Percentiles rank a stretch among this genome's conserved stretches.
Evolutionary conservation across 2,888 invertebrate species (phyloP).

Genomic region (Synanthedon myopaeformis): DNA sequence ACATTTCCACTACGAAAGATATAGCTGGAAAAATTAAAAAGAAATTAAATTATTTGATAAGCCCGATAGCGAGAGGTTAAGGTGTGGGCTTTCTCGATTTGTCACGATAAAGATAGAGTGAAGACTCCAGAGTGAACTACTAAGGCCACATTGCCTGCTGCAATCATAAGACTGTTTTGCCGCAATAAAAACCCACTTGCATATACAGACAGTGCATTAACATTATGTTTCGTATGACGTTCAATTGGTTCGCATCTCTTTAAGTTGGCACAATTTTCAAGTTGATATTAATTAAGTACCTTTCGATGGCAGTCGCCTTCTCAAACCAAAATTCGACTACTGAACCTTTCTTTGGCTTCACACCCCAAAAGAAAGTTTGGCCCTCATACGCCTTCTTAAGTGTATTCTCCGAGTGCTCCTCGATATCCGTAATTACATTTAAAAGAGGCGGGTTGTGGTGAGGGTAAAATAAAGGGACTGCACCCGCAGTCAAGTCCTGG

Average conservation of each 20-base stretch:
- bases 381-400: slow-evolving; percentile 87
- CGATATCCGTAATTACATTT: slow-evolving; percentile 77
- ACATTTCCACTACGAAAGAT: slow-evolving; percentile 89
- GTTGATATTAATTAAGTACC: slow-evolving; percentile 43
- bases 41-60: no score
- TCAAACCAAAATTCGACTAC: slow-evolving; percentile 83
- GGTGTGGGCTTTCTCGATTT: no score
- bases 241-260: no score
- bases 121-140: no score
- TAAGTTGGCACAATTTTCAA: no score
- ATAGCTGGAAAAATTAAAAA: slow-evolving; percentile 68
- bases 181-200: no score
- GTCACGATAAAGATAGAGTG: no score
- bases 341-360: slow-evolving; percentile 86
- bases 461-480: slow-evolving; percentile 81
- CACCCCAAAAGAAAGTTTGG: slow-evolving; percentile 91
- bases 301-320: slow-evolving; percentile 76
- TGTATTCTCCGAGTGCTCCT: slow-evolving; percentile 83
- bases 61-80: no score
- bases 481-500: slow-evolving; percentile 77
- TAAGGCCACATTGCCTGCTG: no score
- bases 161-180: no score
- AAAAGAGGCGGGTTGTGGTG: slow-evolving; percentile 82
- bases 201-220: no score
- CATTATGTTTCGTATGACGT: no score